These are phyloP conservation scores for Epinephelus malabaricus DNA, from an alignment of 2,797 vertebrate species.

Conservation along the genomic window DNA sequence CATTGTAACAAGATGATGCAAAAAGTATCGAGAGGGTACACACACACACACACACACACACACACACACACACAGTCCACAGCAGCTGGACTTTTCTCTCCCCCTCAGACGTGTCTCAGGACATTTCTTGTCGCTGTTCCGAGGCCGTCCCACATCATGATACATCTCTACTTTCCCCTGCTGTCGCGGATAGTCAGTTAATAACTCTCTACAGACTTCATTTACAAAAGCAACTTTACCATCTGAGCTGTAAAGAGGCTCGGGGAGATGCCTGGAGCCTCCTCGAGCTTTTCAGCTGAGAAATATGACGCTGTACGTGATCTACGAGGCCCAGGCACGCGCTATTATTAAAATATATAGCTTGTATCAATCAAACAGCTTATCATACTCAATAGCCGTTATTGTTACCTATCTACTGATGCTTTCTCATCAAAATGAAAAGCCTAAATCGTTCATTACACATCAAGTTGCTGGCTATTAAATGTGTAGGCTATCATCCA, in stretches of 20 bases:
- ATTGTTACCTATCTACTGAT: constrained; percentile 17
- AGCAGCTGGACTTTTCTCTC: constrained; percentile 25
- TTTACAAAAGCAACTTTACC: constrained; percentile 64
- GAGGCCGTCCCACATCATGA: constrained; percentile 14
- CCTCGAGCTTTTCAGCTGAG: constrained; percentile 44
- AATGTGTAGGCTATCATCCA: background rate
- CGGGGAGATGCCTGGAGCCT: constrained; percentile 47
- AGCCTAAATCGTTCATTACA: background rate
- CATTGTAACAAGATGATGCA: background rate
- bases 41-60: background rate
- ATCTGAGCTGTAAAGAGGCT: constrained; percentile 63
- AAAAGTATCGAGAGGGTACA: background rate
- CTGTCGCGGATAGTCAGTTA: constrained; percentile 32
- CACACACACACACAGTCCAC: background rate
- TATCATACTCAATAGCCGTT: constrained; percentile 43
- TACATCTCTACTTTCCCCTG: constrained; percentile 9
- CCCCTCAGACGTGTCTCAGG: constrained; percentile 30
- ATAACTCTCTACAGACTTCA: constrained; percentile 66
- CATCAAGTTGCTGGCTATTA: constrained; percentile 2
- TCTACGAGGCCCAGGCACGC: constrained; percentile 40
- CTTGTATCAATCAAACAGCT: constrained; percentile 56
- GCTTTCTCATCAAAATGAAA: constrained; percentile 14
- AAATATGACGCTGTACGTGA: constrained; percentile 53
- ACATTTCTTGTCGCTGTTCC: constrained; percentile 7
- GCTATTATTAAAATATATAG: constrained; percentile 67